Base-by-base conservation (phyloP, 2,797 vertebrate genomes). In the Leuciscus waleckii region DNA sequence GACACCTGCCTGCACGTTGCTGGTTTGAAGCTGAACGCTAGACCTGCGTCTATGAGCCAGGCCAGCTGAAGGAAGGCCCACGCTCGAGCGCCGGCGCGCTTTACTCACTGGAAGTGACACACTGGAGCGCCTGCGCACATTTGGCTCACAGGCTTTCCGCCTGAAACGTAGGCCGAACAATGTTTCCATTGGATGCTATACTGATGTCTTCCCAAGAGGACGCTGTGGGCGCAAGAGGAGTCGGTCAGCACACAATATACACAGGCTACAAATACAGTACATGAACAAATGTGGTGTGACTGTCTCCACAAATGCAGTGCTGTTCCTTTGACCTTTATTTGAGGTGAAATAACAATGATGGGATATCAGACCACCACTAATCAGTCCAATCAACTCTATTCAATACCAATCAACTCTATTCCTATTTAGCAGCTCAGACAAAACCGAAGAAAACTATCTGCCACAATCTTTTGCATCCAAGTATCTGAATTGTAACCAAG, bases 151-250 rank as follows among this genome's bases (percentile, higher is more conserved):
- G 14, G 70, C 89, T 92, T 96, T 94, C 90, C 90, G 61, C 82
- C 92, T 92, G 70, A 98, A 98, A 87, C 95, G 97, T 41, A 94
- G 95, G 80, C 94, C 95, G 89, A 98, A 97, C 92, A 98, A 98
- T 58, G 93, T 94, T 88, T 97, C 96, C 97, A 99, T 98, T 87
- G 49, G 51, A 82, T 2, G 4, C 7, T 75, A 76, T 37, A 7
- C 26, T 37, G 74, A 67, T 71, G 68, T 71, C 67, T 89, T 84
- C 74, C 58, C 2, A 0, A 77, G 56, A 0, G 78, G 71, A 80
- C 3, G 92, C 96, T 97, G 96, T 95, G 92, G 92, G 93, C 74
- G 93, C 80, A 95, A 90, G 94, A 93, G 94, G 86, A 10, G 79
- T 71, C 49, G 79, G 85, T 95, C 94, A 92, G 90, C 86, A 86